Evolutionary conservation across 2,888 invertebrate species (phyloP), one percentile per base, ranked within the genome.

Genomic region (Orthosia incerta): DNA sequence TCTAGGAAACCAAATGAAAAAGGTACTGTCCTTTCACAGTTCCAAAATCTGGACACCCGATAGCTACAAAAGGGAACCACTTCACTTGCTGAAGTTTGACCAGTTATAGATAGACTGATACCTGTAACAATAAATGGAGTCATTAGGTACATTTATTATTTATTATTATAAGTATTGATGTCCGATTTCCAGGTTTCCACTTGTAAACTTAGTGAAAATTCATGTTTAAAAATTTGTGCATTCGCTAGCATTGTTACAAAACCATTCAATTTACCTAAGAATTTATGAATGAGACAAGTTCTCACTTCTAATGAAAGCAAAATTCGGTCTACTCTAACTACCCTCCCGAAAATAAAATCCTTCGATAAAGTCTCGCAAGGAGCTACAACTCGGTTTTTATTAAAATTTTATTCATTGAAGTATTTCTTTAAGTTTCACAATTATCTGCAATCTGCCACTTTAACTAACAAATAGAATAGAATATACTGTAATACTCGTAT

Each of bases 1-100:
- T 89, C 86, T 71, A 65, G 61, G 64, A 74, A 76, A 75, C 69
- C 66, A 60, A 9, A 9, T 1, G 1, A 39, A 39, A 39, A 39
- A 16, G 53, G 53, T 80, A 76, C 73, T 51, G 60, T 80, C 79
- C 66, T 73, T 76, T 16, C 12, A 31, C 3, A 72, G 12, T 15
- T 4, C 0, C 0, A 48, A 26, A 2, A 63, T 50, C 12, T 80
- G 72, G 81, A 57, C 76, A 70, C 81, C 71, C 31, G 45, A 61
- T 13, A 61, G 20, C 11, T 39, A 12, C 0, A 60, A 53, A 53
- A 12, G 2, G 3, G 31, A 0, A 1, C 11, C n/a, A 3, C 12
- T 39, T 59, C 12, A 39, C 12, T n/a, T 39, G 13, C 59, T 39
- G n/a, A 15, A 60, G 3, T 15, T 39, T 23, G 5, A 71, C 16